phyloP scores from a whole-genome alignment of 2,888 invertebrate genomes.

The Griposia aprilina region DNA sequence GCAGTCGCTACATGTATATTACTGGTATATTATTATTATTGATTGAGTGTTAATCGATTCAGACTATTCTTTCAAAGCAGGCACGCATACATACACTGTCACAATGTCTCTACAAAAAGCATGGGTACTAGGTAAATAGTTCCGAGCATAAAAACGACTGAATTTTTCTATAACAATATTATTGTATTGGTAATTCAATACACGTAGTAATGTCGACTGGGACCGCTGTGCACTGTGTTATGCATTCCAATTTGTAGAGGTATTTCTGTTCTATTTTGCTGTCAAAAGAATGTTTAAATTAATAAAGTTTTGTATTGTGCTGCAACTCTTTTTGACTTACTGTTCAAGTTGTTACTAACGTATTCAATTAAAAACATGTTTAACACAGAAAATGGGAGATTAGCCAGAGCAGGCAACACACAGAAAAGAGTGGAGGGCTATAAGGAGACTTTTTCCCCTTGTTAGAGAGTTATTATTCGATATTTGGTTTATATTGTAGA shows the following conservation, averaged over 20 bases:
- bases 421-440: not conserved
- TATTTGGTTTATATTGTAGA: not conserved
- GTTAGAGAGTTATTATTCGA: not conserved
- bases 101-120: not conserved
- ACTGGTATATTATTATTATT: no score
- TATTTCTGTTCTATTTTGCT: not conserved
- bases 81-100: not conserved
- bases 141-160: not conserved
- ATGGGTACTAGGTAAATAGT: not conserved
- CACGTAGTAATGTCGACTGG: not conserved
- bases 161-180: not conserved
- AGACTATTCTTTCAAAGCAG: not conserved
- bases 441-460: not conserved
- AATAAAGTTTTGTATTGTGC: not conserved
- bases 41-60: not conserved
- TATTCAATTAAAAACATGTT: not conserved
- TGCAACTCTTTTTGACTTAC: not conserved
- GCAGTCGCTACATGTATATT: no score
- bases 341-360: not conserved
- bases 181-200: slow-evolving; percentile 16
- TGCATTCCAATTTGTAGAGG: slow-evolving; percentile 24
- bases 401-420: not conserved
- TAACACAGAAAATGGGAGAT: not conserved
- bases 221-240: not conserved
- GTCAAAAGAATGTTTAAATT: slow-evolving; percentile 3